phyloP scores from a whole-genome alignment of 2,113 vertebrate genomes.

The Poeciliopsis occidentalis region DNA sequence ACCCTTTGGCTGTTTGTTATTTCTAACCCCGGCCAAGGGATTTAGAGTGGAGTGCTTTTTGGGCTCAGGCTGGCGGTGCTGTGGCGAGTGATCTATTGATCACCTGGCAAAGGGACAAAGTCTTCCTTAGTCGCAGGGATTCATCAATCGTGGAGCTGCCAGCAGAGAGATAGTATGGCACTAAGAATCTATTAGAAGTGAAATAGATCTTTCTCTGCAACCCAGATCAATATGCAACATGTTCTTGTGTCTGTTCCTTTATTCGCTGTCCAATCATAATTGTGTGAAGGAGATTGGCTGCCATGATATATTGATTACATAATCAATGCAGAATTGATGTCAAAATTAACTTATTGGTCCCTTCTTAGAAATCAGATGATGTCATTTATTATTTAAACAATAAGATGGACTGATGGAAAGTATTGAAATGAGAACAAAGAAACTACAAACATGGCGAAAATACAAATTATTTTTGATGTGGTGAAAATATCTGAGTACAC shows the following conservation, averaged over 20 bases:
- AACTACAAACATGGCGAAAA: background rate
- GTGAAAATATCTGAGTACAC: too few relatives aligned
- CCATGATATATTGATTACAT: conserved; percentile 23
- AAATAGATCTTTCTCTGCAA: conserved; percentile 58
- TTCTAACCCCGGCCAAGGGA: conserved; percentile 19
- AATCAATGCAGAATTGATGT: conserved; percentile 1
- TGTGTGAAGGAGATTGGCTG: conserved; percentile 16
- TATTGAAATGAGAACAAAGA: background rate
- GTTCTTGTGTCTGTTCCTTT: conserved; percentile 22
- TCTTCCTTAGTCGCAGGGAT: conserved; percentile 23
- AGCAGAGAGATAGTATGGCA: conserved; percentile 24
- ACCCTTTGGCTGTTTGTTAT: conserved; percentile 40
- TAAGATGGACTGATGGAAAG: background rate
- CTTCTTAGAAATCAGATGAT: background rate
- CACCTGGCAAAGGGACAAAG: conserved; percentile 52
- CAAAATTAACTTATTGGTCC: conserved; percentile 11
- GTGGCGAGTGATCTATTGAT: conserved; percentile 52
- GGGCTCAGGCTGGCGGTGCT: conserved; percentile 25
- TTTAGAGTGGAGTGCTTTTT: conserved; percentile 33
- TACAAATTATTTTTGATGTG: too few relatives aligned
- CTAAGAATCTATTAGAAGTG: conserved; percentile 44
- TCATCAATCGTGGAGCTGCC: conserved; percentile 56
- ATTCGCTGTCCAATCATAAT: conserved; percentile 5
- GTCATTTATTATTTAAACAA: background rate
- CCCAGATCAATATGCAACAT: conserved; percentile 46